Evolutionary conservation across 2,113 vertebrate genomes (phyloP).

Genomic region (Ariopsis seemanni): DNA sequence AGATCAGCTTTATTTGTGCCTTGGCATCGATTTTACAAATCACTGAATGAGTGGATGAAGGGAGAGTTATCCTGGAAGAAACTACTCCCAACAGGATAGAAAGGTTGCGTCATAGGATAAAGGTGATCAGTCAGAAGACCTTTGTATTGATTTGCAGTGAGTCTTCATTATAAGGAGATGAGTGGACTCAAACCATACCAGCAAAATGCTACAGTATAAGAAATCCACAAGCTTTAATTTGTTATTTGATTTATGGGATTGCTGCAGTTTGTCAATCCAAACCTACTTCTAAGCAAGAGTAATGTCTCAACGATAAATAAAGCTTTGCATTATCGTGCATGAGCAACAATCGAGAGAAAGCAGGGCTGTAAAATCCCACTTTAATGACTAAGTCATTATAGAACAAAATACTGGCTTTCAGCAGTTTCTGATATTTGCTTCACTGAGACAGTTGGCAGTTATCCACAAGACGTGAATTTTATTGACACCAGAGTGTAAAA

Average conservation of each 20-base stretch:
- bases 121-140: neutral
- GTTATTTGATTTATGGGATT: neutral
- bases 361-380: neutral
- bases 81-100: neutral
- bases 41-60: neutral
- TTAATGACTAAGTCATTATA: constrained; percentile 2
- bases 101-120: neutral
- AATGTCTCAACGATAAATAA: neutral
- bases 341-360: neutral
- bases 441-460: neutral
- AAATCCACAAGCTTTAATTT: neutral
- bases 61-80: neutral
- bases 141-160: neutral
- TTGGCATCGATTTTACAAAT: neutral
- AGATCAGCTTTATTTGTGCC: neutral
- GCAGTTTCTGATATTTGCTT: neutral
- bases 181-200: neutral
- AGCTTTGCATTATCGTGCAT: neutral
- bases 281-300: neutral
- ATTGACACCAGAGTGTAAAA: neutral
- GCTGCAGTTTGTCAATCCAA: neutral
- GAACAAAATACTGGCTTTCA: neutral
- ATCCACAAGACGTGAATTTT: neutral
- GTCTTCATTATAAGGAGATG: neutral
- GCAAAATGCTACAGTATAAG: neutral